Conservation (phyloP, 1,140 invertebrate species). For the Drosophila oshimai region DNA sequence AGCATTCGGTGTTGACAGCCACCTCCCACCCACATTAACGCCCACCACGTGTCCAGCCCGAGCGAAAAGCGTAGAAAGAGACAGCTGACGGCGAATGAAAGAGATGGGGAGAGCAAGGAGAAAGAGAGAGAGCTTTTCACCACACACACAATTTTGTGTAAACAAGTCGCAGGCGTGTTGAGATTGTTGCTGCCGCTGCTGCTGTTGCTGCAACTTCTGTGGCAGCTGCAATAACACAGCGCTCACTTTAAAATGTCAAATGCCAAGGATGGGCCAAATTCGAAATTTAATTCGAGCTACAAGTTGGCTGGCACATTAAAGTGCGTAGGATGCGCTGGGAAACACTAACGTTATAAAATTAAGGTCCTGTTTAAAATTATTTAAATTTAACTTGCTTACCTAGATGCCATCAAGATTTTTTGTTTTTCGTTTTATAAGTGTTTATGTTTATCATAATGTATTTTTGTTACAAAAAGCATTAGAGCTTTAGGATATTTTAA, state of each 20-base stretch:
- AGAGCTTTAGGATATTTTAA: neutral
- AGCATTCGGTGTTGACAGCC: constrained; percentile 53
- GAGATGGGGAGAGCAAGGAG: neutral
- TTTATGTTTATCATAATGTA: no score
- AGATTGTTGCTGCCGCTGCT: constrained; percentile 32
- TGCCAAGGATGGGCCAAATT: constrained; percentile 54
- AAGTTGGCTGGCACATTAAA: constrained; percentile 26
- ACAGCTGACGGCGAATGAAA: neutral
- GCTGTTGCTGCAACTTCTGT: constrained; percentile 18
- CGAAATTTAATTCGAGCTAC: constrained; percentile 12
- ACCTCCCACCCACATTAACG: constrained; percentile 23
- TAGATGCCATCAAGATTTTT: no score
- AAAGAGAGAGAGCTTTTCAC: constrained; percentile 61
- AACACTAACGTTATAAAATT: no score
- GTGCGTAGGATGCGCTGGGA: no score
- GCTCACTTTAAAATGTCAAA: constrained; percentile 60
- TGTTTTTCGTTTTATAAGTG: no score
- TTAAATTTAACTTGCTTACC: neutral
- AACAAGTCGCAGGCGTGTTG: constrained; percentile 34
- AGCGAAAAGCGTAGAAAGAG: constrained; percentile 5
- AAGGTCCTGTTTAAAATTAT: no score
- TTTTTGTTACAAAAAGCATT: neutral
- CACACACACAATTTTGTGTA: constrained; percentile 59
- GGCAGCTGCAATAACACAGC: constrained; percentile 14
- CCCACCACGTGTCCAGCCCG: constrained; percentile 54